A percentile compares a stretch with the other conserved stretches of the same genome.
Evolutionary conservation across 2,888 invertebrate species (phyloP).

Genomic region (Theretra japonica): DNA sequence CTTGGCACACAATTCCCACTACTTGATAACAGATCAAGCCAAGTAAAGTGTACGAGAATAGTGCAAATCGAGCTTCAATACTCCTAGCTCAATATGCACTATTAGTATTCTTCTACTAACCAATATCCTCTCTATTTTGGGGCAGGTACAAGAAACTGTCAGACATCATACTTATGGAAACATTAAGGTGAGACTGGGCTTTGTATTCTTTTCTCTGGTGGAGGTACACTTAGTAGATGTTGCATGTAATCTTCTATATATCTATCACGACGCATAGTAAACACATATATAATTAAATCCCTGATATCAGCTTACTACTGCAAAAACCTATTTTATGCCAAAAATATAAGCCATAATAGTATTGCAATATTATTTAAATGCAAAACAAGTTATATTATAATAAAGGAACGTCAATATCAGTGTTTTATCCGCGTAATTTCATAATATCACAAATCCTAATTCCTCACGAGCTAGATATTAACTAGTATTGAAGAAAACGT

Average conservation of each 20-base stretch:
- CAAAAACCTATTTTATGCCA: too few relatives aligned
- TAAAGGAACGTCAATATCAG: too few relatives aligned
- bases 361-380: too few relatives aligned
- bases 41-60: conserved; percentile 13
- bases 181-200: conserved; percentile 86
- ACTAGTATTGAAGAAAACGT: conserved; percentile 45
- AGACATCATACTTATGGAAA: conserved; percentile 89
- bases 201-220: conserved; percentile 55
- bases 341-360: too few relatives aligned
- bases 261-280: neutral
- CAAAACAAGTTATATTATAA: too few relatives aligned
- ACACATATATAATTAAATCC: neutral
- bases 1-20: conserved; percentile 27
- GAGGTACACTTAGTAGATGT: conserved; percentile 44
- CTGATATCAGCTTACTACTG: too few relatives aligned
- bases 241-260: conserved; percentile 6
- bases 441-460: too few relatives aligned
- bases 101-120: conserved; percentile 75
- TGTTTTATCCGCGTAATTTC: too few relatives aligned
- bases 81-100: conserved; percentile 47
- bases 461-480: neutral
- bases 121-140: conserved; percentile 81
- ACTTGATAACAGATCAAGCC: conserved; percentile 4
- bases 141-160: conserved; percentile 89
- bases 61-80: conserved; percentile 23